Percentiles rank a stretch among this genome's conserved stretches.
Conservation (phyloP, 2,888 invertebrate species). For the Agrochola circellaris region DNA sequence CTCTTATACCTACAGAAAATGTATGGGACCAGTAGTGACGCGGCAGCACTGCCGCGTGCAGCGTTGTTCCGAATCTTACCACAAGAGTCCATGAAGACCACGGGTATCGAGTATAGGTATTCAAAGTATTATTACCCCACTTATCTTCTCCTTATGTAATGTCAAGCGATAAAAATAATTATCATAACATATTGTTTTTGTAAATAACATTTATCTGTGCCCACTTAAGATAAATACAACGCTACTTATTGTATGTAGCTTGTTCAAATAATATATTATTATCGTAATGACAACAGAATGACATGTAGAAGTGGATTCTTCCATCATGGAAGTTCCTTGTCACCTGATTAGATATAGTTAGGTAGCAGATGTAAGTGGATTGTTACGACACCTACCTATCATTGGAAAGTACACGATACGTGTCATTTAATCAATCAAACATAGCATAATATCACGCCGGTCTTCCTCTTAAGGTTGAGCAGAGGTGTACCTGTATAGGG, state of each 20-base stretch:
- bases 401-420: neutral
- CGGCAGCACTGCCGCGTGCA: no score
- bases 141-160: conserved; percentile 28
- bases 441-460: no score
- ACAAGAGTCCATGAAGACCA: neutral
- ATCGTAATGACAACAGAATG: conserved; percentile 14
- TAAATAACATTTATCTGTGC: conserved; percentile 36
- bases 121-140: conserved; percentile 8
- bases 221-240: conserved; percentile 36
- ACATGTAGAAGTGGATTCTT: conserved; percentile 23
- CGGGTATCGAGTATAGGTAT: neutral
- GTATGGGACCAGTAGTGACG: no score
- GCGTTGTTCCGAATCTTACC: no score
- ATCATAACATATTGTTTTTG: conserved; percentile 40
- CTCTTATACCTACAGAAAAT: no score
- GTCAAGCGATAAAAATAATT: conserved; percentile 26
- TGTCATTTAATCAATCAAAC: neutral
- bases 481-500: no score
- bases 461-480: no score
- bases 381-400: neutral
- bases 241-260: neutral
- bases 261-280: conserved; percentile 20
- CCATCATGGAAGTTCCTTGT: conserved; percentile 1
- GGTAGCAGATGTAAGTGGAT: neutral
- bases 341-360: conserved; percentile 20